Evolutionary conservation across 35 echinoderm and acorn worm species (phyloP), one percentile per base, ranked within the genome.

Genomic region (Ophiothrix spiculata): DNA sequence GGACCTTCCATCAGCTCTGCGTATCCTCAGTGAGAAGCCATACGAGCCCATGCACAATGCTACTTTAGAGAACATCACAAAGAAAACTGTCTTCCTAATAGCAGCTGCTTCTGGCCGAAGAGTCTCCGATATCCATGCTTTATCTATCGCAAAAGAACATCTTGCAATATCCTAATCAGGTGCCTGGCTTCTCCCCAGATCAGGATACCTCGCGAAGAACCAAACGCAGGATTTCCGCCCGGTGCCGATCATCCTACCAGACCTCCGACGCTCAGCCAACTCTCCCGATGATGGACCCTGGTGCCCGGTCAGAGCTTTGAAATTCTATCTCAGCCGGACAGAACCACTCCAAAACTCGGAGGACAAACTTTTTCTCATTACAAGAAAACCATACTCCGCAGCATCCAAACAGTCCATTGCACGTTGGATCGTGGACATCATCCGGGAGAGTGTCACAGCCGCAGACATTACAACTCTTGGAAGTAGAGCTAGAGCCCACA

Each of bases 61-160:
- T 21, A 54, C 8, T 21, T 54, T 54, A 21, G 21, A 8, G 8
- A 21, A 2, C 40, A 15, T 25, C 54, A 0, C 54, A 21, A 0
- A 32, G 1, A 83, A 83, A 36, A 83, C 81, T 21, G 81, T 31
- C 1, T 83, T 83, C 35, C n/a, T 83, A 15, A 10, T 83, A 0
- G 46, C 81, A 32, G 31, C 38, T 1, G 81, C 81, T 28, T 64
- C 49, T 1, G 31, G 81, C 25, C 40, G 54, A 4, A n/a, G 39
- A 15, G 39, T 40, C 32, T 40, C 39, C 15, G 81, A n/a, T n/a
- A n/a, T n/a, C n/a, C n/a, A n/a, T n/a, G n/a, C n/a, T n/a, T n/a
- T n/a, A n/a, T n/a, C n/a, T n/a, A n/a, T n/a, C n/a, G n/a, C n/a
- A n/a, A n/a, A n/a, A n/a, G n/a, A n/a, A n/a, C n/a, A n/a, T n/a